A percentile compares a stretch with the other conserved stretches of the same genome.
Conservation (phyloP, 2,888 invertebrate genomes). For the Brenthis daphne region DNA sequence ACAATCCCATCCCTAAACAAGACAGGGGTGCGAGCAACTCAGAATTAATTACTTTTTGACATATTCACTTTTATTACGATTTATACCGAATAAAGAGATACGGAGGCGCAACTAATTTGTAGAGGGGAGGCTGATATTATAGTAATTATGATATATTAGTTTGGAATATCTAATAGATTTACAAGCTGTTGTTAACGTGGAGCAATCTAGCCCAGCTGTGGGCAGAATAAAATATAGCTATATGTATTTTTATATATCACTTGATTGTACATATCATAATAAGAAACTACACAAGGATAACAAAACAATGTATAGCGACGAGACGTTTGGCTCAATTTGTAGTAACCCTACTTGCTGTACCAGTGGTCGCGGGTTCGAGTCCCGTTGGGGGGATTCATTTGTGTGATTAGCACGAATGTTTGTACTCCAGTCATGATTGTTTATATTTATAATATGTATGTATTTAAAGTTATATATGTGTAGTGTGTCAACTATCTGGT, state of each 20-base stretch:
- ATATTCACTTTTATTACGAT: slow-evolving; percentile 77
- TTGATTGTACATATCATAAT: too few relatives aligned
- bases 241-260: neutral
- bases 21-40: slow-evolving; percentile 62
- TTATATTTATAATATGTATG: too few relatives aligned
- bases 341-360: too few relatives aligned
- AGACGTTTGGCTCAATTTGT: too few relatives aligned
- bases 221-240: neutral
- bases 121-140: slow-evolving; percentile 23
- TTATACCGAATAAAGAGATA: slow-evolving; percentile 61
- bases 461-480: too few relatives aligned
- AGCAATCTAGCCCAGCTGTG: slow-evolving; percentile 5
- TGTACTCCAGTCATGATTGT: too few relatives aligned
- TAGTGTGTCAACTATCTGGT: too few relatives aligned
- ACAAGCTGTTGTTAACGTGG: slow-evolving; percentile 17
- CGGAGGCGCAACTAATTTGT: slow-evolving; percentile 38
- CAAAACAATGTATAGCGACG: too few relatives aligned
- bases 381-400: too few relatives aligned
- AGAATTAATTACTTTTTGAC: slow-evolving; percentile 79
- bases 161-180: slow-evolving; percentile 19
- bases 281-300: too few relatives aligned
- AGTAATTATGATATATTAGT: slow-evolving; percentile 22
- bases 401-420: too few relatives aligned
- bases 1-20: slow-evolving; percentile 52
- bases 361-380: too few relatives aligned